These are phyloP conservation scores for Corydoras maculifer DNA, from an alignment of 2,113 vertebrate species.

Conservation along the genomic window DNA sequence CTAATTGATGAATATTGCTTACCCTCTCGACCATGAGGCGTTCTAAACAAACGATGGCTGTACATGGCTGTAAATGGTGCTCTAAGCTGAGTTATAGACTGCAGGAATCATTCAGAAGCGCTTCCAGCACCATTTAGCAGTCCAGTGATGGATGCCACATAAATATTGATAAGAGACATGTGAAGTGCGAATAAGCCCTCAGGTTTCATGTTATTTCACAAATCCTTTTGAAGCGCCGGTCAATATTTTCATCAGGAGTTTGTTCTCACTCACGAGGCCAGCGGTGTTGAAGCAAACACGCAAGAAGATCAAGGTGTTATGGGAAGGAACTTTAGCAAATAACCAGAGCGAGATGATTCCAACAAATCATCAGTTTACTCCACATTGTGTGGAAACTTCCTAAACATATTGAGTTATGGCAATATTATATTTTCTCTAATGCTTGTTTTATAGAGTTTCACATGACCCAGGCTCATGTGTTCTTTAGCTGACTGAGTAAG, in stretches of 20 bases:
- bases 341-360: too few species aligned
- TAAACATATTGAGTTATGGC: background rate
- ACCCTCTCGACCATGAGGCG: background rate
- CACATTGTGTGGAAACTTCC: background rate
- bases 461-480: slow-evolving; percentile 3
- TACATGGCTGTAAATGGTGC: background rate
- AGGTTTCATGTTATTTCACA: background rate
- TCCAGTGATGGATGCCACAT: slow-evolving; percentile 4
- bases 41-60: slow-evolving; percentile 2
- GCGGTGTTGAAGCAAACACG: background rate
- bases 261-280: slow-evolving; percentile 7
- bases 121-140: slow-evolving; percentile 4
- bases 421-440: background rate
- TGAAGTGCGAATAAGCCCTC: slow-evolving; percentile 23
- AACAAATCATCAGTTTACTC: too few species aligned
- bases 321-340: background rate
- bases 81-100: background rate
- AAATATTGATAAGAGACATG: slow-evolving; percentile 24
- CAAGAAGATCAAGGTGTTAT: slow-evolving; percentile 13
- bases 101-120: background rate
- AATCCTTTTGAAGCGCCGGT: background rate
- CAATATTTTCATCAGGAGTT: slow-evolving; percentile 12
- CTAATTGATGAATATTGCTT: background rate
- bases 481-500: slow-evolving; percentile 8
- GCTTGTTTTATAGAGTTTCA: slow-evolving; percentile 5